Base-by-base conservation (phyloP, 2,888 invertebrate species). In the Diploptera punctata region DNA sequence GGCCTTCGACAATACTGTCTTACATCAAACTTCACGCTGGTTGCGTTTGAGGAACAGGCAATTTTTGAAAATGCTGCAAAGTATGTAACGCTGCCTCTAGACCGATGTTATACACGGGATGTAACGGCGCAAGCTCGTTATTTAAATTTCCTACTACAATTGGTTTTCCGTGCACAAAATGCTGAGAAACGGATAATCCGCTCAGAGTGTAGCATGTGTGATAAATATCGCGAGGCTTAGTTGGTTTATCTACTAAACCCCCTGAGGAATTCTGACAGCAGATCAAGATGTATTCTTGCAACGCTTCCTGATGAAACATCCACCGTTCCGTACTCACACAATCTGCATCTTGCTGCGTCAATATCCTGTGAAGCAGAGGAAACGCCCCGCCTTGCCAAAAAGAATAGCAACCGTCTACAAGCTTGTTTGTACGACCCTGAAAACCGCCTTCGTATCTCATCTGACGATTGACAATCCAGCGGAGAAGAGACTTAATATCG, bases 381-480 rank as follows among this genome's bases (percentile, higher is more conserved):
- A 98, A 93, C 57, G 92, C 89, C 67, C 94, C 98, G 31, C 97
- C 98, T 84, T 97, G 97, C 99, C 99, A 99, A 85, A 98, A 99
- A 0, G 98, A 98, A 82, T 99, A 99, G 83, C 99, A 99, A 2
- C 95, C 95, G 86, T 99, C 99, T 0, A 99, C 99, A 76, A 99
- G 86, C 84, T 99, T 99, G 84, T 99, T 99, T 1, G 99, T 98
- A 79, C 99, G 88, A 0, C 99, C 99, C 86, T 97, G 93, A 81
- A 99, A 99, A 7, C 99, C 99, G 33, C 99, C 99, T 84, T 99
- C 99, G 76, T 92, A 89, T 74, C 87, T 86, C 96, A 98, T 98
- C 84, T 99, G 99, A 68, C 94, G 89, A 79, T 93, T 93, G 0
- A 92, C 91, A 75, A 92, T 88, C 99, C 99, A 99, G 78, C 94